Evolutionary conservation across 2,113 vertebrate species (phyloP).

Genomic region (Naja naja): DNA sequence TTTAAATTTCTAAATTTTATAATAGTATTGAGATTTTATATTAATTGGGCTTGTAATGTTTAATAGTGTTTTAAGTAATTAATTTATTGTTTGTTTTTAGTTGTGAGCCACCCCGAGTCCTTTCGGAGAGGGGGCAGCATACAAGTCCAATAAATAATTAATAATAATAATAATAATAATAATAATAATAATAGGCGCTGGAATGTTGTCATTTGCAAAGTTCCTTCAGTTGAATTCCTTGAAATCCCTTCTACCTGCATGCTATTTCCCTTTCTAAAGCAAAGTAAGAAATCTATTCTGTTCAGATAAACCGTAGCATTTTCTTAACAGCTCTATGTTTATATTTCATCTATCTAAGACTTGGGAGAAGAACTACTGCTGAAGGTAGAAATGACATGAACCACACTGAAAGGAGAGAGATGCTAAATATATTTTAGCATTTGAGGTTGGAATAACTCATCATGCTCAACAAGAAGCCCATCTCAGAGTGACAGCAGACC

Average conservation of each 20-base stretch:
- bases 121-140: no score
- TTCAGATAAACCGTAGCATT: background rate
- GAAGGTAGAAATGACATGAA: no score
- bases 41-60: no score
- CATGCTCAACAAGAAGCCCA: background rate
- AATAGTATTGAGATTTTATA: no score
- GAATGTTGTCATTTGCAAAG: background rate
- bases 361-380: background rate
- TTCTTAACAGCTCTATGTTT: no score
- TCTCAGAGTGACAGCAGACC: background rate
- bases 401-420: background rate
- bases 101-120: no score
- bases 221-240: background rate
- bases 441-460: background rate
- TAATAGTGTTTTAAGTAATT: no score
- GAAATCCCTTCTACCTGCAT: background rate
- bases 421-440: background rate
- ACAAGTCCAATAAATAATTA: no score
- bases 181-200: background rate
- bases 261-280: background rate
- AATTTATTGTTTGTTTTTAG: no score
- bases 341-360: background rate
- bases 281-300: background rate
- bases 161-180: no score
- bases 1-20: no score